phyloP scores from a whole-genome alignment of 2,797 vertebrate species.

The Sebastes steindachneri region DNA sequence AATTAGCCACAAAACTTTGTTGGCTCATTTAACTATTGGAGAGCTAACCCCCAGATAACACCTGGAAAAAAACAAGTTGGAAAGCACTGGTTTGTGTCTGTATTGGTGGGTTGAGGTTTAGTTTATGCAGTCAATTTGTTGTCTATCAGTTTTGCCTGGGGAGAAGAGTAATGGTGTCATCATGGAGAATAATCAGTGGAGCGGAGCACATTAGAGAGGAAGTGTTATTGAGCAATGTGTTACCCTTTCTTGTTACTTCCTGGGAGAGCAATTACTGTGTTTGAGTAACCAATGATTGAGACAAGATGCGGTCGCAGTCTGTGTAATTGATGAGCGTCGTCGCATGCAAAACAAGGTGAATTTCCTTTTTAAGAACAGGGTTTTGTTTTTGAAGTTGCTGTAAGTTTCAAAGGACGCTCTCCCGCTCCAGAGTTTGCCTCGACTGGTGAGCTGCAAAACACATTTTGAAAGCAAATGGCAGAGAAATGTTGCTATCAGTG shows the following conservation, averaged over 20 bases:
- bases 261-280: slow-evolving; percentile 81
- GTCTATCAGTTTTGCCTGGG: slow-evolving; percentile 70
- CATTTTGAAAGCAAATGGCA: slow-evolving; percentile 56
- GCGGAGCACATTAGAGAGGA: slow-evolving; percentile 75
- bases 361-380: slow-evolving; percentile 31
- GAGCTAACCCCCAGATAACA: slow-evolving; percentile 33
- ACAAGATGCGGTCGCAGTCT: slow-evolving; percentile 60
- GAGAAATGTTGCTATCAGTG: slow-evolving; percentile 47
- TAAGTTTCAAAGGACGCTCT: slow-evolving; percentile 19
- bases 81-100: slow-evolving; percentile 25
- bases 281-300: slow-evolving; percentile 78
- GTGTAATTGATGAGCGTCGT: slow-evolving; percentile 64
- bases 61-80: slow-evolving; percentile 25
- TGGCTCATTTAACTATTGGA: slow-evolving; percentile 52
- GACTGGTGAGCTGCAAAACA: slow-evolving; percentile 39
- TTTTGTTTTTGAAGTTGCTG: slow-evolving; percentile 20
- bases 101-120: slow-evolving; percentile 49
- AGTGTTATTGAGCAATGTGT: slow-evolving; percentile 77
- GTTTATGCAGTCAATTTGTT: slow-evolving; percentile 72
- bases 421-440: slow-evolving; percentile 7
- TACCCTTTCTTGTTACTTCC: slow-evolving; percentile 71
- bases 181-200: slow-evolving; percentile 74
- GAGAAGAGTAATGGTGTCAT: slow-evolving; percentile 80
- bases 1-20: slow-evolving; percentile 62
- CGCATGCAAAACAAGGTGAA: slow-evolving; percentile 49